Evolutionary conservation across 1,140 invertebrate genomes (phyloP), one percentile per base, ranked within the genome.

Genomic region (Meloidogyne floridensis): DNA sequence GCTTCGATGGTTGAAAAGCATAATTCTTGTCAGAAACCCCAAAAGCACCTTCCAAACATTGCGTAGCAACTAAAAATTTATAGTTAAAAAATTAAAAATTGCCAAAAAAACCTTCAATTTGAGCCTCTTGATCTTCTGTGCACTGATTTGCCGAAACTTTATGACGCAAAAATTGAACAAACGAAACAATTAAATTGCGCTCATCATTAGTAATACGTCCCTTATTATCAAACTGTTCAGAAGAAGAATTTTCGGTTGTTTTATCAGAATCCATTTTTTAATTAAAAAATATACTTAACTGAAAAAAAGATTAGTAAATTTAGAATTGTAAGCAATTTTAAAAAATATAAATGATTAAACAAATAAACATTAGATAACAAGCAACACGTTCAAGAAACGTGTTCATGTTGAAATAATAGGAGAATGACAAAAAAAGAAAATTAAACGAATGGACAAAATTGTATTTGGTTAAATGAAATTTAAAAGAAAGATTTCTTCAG

Each of bases 131-230:
- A 70, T 86, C 89, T 11, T 81, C 69, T 18, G 83, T 88, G 69
- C 86, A 90, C 47, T 89, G 83, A 71, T 88, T 88, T 6, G 75
- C 65, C 20, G 89, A 89, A 32, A 89, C 88, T 75, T 89, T 89
- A 11, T 89, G 88, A 4, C 88, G 87, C 69, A 89, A 59, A 77
- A 89, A 89, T 56, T 89, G 88, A 71, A 89, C 87, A 81, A 90
- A 89, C 2, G 86, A 81, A 42, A 89, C 89, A n/a, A 86, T 84
- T 43, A 89, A 72, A 56, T 89, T 89, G 32, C 86, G 80, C 75
- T 89, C 88, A 69, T 87, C 82, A 42, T 79, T 84, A 10, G 83
- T 84, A 43, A 84, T 83, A n/a, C 82, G 86, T 54, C 77, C 77
- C 47, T 79, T 79, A 32, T 47, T 18, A 3, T 78, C 51, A 5